Evolutionary conservation across 2,888 invertebrate genomes (phyloP), one percentile per base, ranked within the genome.

Genomic region (Plusia festucae): DNA sequence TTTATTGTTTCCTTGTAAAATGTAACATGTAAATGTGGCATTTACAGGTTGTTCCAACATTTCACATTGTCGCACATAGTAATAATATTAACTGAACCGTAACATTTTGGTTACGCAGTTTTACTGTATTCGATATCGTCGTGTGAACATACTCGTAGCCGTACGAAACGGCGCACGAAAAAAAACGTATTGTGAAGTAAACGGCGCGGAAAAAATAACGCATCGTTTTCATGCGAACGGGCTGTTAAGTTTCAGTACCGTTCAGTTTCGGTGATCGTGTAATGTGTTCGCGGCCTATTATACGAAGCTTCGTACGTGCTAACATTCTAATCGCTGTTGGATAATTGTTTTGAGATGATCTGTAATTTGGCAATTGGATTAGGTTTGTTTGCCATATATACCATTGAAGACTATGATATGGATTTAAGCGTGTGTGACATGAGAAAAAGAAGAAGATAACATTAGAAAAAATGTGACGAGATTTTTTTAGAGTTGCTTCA

Each of bases 171-270:
- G 40, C 67, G 15, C 56, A 53, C 60, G 54, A 71, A 73, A 70
- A 73, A 70, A 73, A 71, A 49, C 53, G 52, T 73, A 60, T 73
- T 55, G 49, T 62, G 62, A 53, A 67, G 72, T 76, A 71, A 73
- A 73, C 60, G 72, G 57, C 53, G 51, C 54, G 76, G 67, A 67
- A 73, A 46, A 66, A 76, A 76, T 71, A 71, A 73, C 56, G 61
- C 40, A 67, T 49, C 40, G 61, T 71, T 66, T 60, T 71, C 59
- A 54, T 62, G 55, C 5, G 59, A 52, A 67, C 62, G 59, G 52
- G 56, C 51, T 66, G 59, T 75, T 61, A 65, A 70, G 60, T 75
- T 70, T 61, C 51, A 49, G 71, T 34, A 11, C 16, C 5, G 58
- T 57, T 57, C 34, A 60, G 51, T 65, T 58, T 49, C 20, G 58